Evolutionary conservation across 2,113 vertebrate species (phyloP).

Genomic region (Tragelaphus buxtoni): DNA sequence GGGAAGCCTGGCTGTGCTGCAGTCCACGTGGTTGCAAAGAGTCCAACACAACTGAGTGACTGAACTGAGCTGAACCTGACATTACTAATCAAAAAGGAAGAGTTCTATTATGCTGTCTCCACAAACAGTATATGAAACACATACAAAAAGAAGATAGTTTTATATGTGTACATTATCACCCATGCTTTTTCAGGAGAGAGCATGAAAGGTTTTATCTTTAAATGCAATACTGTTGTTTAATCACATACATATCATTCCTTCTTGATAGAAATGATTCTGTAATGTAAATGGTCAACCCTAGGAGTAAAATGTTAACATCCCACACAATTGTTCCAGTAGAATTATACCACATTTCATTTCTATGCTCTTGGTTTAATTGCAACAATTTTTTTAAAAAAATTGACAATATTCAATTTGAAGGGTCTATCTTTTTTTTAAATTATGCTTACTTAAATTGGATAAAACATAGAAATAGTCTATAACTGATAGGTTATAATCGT

Average conservation of each 20-base stretch:
- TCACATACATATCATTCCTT: neutral
- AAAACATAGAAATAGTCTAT: neutral
- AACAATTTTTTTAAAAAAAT: neutral
- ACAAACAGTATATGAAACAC: neutral
- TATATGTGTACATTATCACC: neutral
- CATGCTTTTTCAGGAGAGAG: neutral
- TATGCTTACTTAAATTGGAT: neutral
- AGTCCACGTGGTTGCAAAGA: neutral
- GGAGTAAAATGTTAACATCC: neutral
- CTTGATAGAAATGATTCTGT: neutral
- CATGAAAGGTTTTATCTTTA: neutral
- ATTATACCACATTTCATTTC: neutral
- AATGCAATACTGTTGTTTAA: neutral
- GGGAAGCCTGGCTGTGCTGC: neutral
- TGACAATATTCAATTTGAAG: neutral
- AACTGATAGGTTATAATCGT: neutral
- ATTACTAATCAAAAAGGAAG: neutral
- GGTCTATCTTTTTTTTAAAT: neutral
- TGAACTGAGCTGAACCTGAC: neutral
- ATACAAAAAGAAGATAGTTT: neutral
- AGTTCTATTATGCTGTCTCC: neutral
- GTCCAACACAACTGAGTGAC: accelerated
- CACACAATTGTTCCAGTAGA: neutral
- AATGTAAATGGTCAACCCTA: neutral
- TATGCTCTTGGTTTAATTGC: neutral